Base-by-base conservation (phyloP, 2,888 invertebrate species). In the Drosophila conformis region DNA sequence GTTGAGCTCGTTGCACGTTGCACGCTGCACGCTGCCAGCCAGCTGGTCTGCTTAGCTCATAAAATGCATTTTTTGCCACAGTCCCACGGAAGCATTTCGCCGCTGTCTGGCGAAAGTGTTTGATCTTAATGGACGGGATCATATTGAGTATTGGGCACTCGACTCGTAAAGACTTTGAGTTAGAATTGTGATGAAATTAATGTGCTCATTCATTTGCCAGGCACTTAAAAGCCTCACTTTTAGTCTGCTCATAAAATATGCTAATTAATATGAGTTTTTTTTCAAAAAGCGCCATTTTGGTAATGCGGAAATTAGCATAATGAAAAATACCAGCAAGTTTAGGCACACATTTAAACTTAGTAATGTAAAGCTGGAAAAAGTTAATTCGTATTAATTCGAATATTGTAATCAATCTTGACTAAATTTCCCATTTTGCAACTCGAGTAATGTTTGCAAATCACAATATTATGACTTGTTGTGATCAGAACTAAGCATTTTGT, bases 81-180 rank as follows among this genome's bases (percentile, higher is more conserved):
- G 7, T 42, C 31, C 42, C 31, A 72, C 76, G 84, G 87, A 82
- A 82, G 78, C 82, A 79, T 70, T 82, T 82, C 70, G 66, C 71
- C 73, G 68, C 66, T 62, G 82, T 79, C 76, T 73, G 77, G 57
- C 71, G 69, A 83, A 87, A 82, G 82, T 81, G 89, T 85, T 85
- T 85, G 89, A 85, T 85, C 85, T 89, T 71, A 78, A 78, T 73
- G 81, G 65, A 61, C 60, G 63, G 42, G 18, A 68, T 72, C 56
- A 76, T 76, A 10, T 38, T 59, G 38, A 21, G 7, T 13, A 25
- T 38, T 57, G 31, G 42, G 33, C 25, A 29, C 29, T 40, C 29
- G 67, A 54, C 66, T 66, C 84, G 74, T 84, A 89, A 84, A 89
- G 76, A 64, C 60, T 69, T 63, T 68, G 64, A 84, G 72, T 87